Base-by-base conservation (phyloP, 2,113 vertebrate species). In the Phoxinus phoxinus region DNA sequence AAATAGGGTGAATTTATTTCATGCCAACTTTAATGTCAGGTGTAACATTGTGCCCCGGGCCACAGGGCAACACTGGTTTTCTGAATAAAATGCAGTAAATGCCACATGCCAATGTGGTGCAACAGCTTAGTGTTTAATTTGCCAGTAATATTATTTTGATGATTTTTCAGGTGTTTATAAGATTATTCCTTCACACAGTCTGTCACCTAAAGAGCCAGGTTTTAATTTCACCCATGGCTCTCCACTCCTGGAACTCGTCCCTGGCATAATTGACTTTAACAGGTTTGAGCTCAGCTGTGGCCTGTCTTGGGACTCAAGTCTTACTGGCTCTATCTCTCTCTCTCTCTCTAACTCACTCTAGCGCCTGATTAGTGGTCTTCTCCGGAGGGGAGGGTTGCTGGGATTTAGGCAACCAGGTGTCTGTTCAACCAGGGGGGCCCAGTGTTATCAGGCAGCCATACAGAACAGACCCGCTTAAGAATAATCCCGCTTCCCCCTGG, bases 171-270 rank as follows among this genome's bases (percentile, higher is more conserved):
- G 56, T 72, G 78, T 82, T 81, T 53, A 77, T 82, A 65, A 51
- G 83, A 86, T 80, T 69, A 84, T 65, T 10, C 23, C 12, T 74
- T 79, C 59, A 84, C 81, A 87, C 80, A 56, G 65, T 77, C 77
- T 48, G 74, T 77, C 82, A 81, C 90, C 88, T 78, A 85, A 37
- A 46, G 81, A 83, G 35, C 87, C 87, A 87, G 27, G 78, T 85
- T 90, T 91, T 92, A 87, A 93, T 93, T 93, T 92, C 92, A 91
- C 91, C 91, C 89, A 90, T 92, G 90, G 84, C 91, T 92, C 89
- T 87, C 87, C 83, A 86, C 87, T 87, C 87, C 84, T 85, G 69
- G 71, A 63, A 86, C 84, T 58, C 25, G 72, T 86, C 78, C 78
- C 84, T 76, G 61, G 72, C 87, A 86, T 91, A 92, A 92, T 91